Evolutionary conservation across 2,888 invertebrate genomes (phyloP), one percentile per base, ranked within the genome.

Genomic region (Cosmopolites sordidus): DNA sequence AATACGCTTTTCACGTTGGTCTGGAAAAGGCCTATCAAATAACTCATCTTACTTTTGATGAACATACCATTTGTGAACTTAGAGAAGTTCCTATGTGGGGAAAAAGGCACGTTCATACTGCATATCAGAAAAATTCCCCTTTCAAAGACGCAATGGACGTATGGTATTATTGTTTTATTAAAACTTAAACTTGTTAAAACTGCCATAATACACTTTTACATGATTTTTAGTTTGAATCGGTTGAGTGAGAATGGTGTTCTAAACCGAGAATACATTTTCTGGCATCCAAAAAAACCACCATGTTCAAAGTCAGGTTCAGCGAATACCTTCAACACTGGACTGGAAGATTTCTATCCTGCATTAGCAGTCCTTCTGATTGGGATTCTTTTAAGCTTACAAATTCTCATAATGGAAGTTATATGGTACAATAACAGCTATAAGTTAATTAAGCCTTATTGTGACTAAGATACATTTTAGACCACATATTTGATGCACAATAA

Each of bases 1-100:
- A 62, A 16, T 73, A 69, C 39, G 74, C 73, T 5, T 74, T 69
- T 58, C 70, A 72, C 29, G 69, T 69, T 1, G 71, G 73, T 60
- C 53, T 67, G 11, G 66, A 66, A 0, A 66, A 64, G 0, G 70
- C 66, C n/a, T 73, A 73, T 60, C 67, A 68, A 8, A 62, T 73
- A 11, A 69, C 73, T 38, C 60, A 64, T 33, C 56, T 60, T 5
- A 66, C 66, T 1, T 73, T 70, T 55, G 49, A 60, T 6, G 69
- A 69, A 43, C 58, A 60, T 37, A 64, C 64, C 1, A 66, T 72
- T 30, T 73, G 73, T 47, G 69, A 73, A 54, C 59, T 73, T 39
- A 63, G 63, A 27, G 69, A 73, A 62, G 63, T 74, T 1, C 56
- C 62, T 17, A 51, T 74, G 60, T 67, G 64, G 53, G 56, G 61